Evolutionary conservation across 2,113 vertebrate genomes (phyloP), one percentile per base, ranked within the genome.

Genomic region (Crotalus viridis): DNA sequence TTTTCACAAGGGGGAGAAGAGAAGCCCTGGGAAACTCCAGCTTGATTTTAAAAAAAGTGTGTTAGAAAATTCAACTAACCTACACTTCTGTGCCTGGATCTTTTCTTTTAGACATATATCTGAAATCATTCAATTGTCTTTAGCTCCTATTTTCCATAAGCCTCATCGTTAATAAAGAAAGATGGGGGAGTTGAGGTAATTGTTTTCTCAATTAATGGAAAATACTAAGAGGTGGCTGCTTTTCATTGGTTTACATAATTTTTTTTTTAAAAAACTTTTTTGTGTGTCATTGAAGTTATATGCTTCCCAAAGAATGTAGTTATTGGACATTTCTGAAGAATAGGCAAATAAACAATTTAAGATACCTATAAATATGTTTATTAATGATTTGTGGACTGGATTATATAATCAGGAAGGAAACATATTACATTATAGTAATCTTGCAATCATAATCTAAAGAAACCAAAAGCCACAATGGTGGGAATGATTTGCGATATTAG

Each of bases 401-500:
- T 91, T 86, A 48, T 59, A 86, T 59, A 61, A 59, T 61, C 17
- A 51, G 39, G 55, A 87, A 26, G 43, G 48, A 91, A 87, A 61
- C 8, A 9, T 91, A 89, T 69, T 51, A 12, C 54, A 15, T 19
- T 26, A 57, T 19, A 26, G 4, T 87, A 48, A 52, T 4, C 39
- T 52, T 39, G 28, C 28, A 48, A 57, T 28, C 87, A 48, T 56
- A 87, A 54, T 43, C 28, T 7, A 64, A 28, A 43, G 19, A 22
- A 7, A 81, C 0, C 2, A 22, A n/a, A 8, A 89, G 10, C 26
- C 89, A 90, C 26, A 39, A 24, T 19, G 94, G 0, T 0, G 0
- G 33, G 3, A 24, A 0, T 39, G 91, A 57, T 4, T 28, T 46
- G 15, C 2, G 0, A 0, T 48, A 81, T 55, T 90, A 39, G 69